Evolutionary conservation across 2,888 invertebrate genomes (phyloP), one percentile per base, ranked within the genome.

Genomic region (Scaptomyza caliginosa): DNA sequence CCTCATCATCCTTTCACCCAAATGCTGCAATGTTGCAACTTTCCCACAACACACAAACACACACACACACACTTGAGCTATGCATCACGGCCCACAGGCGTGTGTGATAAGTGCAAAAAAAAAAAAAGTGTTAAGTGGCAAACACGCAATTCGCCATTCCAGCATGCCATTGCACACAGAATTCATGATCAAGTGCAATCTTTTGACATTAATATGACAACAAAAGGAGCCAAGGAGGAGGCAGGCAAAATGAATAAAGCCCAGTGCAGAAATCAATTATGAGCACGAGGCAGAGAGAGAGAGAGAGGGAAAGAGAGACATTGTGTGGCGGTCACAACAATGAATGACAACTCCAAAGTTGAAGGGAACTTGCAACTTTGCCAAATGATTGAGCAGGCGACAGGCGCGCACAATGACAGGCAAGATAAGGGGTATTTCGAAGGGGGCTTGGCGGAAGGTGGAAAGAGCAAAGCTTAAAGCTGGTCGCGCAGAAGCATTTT

Each of bases 181-280:
- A 80, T 85, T 85, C 85, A 85, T 82, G 86, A 86, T 85, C 84
- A 85, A 85, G 84, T 85, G 84, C 80, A 86, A 85, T 86, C 71
- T 86, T 82, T 77, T 86, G 86, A 86, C 84, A 85, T 85, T 86
- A 85, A 86, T 85, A 85, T 86, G 84, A 85, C 86, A 86, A 83
- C 81, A 77, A 67, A 79, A 82, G 78, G 51, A 64, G 77, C 38
- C 38, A 54, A 13, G n/a, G n/a, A n/a, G n/a, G n/a, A n/a, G 46
- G 17, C 17, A 52, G 8, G 43, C 23, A 34, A 38, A 67, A 49
- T 23, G 36, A 54, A 56, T 43, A 45, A 68, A 49, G 43, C 51
- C 51, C 46, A 50, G 60, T 57, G 21, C 16, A 50, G 66, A 77
- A 77, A 80, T 82, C 81, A 82, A 82, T 82, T 82, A 82, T 82